A percentile compares a stretch with the other conserved stretches of the same genome.
Conservation (phyloP, 2,113 vertebrate genomes). For the Strigops habroptila region DNA sequence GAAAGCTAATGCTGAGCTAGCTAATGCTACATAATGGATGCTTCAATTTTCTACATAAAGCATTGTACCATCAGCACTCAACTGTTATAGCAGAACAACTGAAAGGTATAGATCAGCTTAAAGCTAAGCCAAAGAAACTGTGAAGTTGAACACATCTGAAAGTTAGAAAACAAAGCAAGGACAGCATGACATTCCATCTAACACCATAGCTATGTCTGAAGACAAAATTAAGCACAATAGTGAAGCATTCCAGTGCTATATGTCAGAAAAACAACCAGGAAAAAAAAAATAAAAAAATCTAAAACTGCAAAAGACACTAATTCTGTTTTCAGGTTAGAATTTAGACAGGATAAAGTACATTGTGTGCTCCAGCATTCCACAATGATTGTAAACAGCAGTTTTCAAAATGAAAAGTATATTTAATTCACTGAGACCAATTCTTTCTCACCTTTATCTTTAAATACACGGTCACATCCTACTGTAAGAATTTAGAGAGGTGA, state of each 20-base stretch:
- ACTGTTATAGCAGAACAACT: background rate
- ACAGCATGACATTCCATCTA: background rate
- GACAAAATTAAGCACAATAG: background rate
- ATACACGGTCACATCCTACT: background rate
- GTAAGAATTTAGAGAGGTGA: background rate
- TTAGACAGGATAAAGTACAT: background rate
- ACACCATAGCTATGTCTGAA: background rate
- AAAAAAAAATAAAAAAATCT: background rate
- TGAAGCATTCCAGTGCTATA: background rate
- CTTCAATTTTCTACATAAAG: background rate
- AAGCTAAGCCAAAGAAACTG: background rate
- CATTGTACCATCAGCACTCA: background rate
- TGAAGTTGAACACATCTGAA: background rate
- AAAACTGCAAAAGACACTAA: background rate
- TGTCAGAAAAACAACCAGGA: rapidly evolving
- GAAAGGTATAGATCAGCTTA: background rate
- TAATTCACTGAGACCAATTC: background rate
- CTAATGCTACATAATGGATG: background rate
- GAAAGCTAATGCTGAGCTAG: background rate
- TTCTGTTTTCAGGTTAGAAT: background rate
- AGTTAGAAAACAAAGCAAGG: background rate
- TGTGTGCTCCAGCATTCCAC: background rate
- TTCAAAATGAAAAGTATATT: background rate
- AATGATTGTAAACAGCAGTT: background rate
- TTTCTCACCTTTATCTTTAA: background rate